Evolutionary conservation across 2,113 vertebrate species (phyloP).

Genomic region (Raphicerus campestris): DNA sequence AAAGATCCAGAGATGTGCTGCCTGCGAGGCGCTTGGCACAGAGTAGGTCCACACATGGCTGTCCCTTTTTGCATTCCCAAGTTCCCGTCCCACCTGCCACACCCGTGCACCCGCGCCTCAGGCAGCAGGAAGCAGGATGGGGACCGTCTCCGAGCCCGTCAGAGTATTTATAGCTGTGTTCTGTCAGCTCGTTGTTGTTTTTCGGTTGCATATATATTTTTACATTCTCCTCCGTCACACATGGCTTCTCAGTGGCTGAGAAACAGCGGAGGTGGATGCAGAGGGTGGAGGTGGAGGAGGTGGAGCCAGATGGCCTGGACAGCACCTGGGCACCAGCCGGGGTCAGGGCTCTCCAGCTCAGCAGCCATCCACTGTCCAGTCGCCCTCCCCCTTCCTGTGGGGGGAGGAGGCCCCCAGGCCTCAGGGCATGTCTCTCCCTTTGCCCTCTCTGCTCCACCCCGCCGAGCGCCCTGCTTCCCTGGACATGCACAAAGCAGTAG

Average conservation of each 20-base stretch:
- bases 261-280: slow-evolving; percentile 29
- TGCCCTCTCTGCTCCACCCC: background rate
- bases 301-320: slow-evolving; percentile 38
- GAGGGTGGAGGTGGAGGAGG: slow-evolving; percentile 29
- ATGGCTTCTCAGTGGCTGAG: slow-evolving; percentile 45
- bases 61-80: background rate
- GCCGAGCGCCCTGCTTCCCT: background rate
- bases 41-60: background rate
- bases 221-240: slow-evolving; percentile 58
- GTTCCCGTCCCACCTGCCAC: background rate
- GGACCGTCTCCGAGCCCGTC: background rate
- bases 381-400: background rate
- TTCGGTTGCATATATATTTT: slow-evolving; percentile 59
- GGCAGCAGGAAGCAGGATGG: slow-evolving; percentile 50
- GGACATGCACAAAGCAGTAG: background rate
- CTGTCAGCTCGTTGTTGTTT: slow-evolving; percentile 64
- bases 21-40: background rate
- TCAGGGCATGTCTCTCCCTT: background rate
- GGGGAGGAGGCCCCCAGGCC: accelerated
- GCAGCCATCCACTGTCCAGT: background rate
- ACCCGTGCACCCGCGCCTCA: background rate
- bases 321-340: background rate
- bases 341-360: background rate
- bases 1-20: background rate
- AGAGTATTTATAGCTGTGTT: slow-evolving; percentile 68